Conservation (phyloP, 1,140 invertebrate species). For the Chironomus striatipennis region DNA sequence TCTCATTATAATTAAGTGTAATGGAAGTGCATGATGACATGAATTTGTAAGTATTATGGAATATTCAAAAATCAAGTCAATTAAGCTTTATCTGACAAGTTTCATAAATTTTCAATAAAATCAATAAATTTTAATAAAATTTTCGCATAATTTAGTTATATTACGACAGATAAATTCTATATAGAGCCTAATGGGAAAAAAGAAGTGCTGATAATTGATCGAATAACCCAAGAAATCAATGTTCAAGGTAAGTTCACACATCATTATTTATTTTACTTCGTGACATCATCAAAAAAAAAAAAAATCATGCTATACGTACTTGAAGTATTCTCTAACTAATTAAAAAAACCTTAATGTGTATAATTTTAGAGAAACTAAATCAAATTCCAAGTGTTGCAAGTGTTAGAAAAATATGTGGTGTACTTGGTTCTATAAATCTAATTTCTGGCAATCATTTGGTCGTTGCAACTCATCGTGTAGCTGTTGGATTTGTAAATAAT, state of each 20-base stretch:
- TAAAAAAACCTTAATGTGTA: background rate
- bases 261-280: constrained; percentile 24
- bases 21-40: constrained; percentile 50
- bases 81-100: background rate
- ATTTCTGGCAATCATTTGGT: constrained; percentile 83
- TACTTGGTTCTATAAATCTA: constrained; percentile 78
- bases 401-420: constrained; percentile 67
- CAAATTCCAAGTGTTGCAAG: constrained; percentile 30
- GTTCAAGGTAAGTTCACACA: constrained; percentile 48
- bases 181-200: constrained; percentile 53
- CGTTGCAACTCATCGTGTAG: constrained; percentile 76
- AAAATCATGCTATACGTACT: no score
- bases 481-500: constrained; percentile 77
- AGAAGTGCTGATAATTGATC: constrained; percentile 61
- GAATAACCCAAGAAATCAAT: constrained; percentile 55
- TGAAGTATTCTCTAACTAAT: constrained; percentile 16
- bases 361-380: constrained; percentile 28
- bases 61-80: constrained; percentile 25
- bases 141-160: constrained; percentile 46
- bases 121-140: constrained; percentile 24
- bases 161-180: constrained; percentile 64
- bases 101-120: background rate
- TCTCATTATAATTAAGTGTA: background rate
- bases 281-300: constrained; percentile 26
- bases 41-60: constrained; percentile 47